Evolutionary conservation across 2,113 vertebrate genomes (phyloP), one percentile per base, ranked within the genome.

Genomic region (Bostrychus sinensis): DNA sequence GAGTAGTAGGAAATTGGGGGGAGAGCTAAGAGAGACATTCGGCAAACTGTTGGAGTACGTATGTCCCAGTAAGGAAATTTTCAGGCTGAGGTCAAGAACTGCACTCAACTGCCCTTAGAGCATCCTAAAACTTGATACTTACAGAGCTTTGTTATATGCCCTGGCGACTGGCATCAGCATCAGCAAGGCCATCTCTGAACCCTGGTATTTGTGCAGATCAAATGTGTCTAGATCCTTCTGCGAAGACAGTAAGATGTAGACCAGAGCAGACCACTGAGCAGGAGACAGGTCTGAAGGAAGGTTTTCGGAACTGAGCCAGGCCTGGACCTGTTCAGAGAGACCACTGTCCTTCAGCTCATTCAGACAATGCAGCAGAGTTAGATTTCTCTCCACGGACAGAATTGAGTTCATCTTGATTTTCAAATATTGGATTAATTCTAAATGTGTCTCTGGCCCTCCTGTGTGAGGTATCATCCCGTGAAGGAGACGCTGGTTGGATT

Each of bases 281-380:
- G 62, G 1, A 58, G 56, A 51, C 1, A 75, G 45, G 5, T 19
- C 16, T 2, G 23, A 17, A 19, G 25, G 28, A 0, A 83, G 17
- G 14, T 0, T 0, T 22, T 41, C 70, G 50, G 66, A 71, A 16
- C 4, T 20, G 14, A 80, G 41, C 37, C 5, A 1, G 0, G 36
- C 8, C 53, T 77, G 56, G 34, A 83, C 70, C 0, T 79, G 41
- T 0, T 66, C 0, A 3, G n/a, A 14, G 1, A 79, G 57, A n/a
- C 64, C 50, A 36, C 0, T 0, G 37, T 76, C 72, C 2, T 66
- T 69, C 43, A 81, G 25, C 28, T 77, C 78, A 14, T 0, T 77
- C 48, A 81, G 45, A 36, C 80, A 78, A 11, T 82, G 60, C 14
- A 82, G 69, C n/a, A 82, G 41, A 36, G 62, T 83, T 41, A 77